These are phyloP conservation scores for Entomobrya proxima DNA, from an alignment of 2,888 invertebrate species.

Conservation along the genomic window DNA sequence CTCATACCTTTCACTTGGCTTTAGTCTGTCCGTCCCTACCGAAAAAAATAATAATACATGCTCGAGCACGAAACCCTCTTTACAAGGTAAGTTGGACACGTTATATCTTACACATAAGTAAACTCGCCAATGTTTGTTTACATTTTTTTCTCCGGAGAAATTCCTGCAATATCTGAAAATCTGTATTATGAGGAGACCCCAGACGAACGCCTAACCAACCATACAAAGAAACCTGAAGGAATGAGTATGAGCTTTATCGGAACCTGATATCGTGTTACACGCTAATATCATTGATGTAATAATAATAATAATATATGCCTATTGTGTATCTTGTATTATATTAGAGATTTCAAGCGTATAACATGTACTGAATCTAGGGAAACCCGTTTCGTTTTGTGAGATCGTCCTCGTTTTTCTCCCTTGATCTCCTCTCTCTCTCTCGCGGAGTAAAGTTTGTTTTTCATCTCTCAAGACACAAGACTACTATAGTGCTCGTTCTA, in stretches of 20 bases:
- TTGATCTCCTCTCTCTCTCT: neutral
- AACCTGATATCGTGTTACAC: no score
- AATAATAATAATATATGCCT: neutral
- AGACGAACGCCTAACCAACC: no score
- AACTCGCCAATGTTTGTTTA: neutral
- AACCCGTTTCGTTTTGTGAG: neutral
- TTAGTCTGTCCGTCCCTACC: neutral
- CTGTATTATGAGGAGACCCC: neutral
- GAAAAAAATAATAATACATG: no score
- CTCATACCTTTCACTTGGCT: conserved; percentile 8
- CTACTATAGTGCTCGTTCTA: neutral
- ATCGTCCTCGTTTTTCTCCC: neutral
- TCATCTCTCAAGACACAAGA: conserved; percentile 30
- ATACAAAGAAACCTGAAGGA: no score
- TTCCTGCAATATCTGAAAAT: neutral
- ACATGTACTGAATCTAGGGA: neutral
- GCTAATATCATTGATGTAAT: no score
- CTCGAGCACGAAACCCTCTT: neutral
- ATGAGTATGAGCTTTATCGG: no score
- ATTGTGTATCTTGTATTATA: neutral
- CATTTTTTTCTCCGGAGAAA: neutral
- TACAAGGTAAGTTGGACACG: neutral
- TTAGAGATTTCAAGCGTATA: neutral
- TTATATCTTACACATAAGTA: neutral
- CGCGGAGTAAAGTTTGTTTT: conserved; percentile 27